Conservation (phyloP, 2,113 vertebrate genomes). For the Tretioscincus oriximinensis region DNA sequence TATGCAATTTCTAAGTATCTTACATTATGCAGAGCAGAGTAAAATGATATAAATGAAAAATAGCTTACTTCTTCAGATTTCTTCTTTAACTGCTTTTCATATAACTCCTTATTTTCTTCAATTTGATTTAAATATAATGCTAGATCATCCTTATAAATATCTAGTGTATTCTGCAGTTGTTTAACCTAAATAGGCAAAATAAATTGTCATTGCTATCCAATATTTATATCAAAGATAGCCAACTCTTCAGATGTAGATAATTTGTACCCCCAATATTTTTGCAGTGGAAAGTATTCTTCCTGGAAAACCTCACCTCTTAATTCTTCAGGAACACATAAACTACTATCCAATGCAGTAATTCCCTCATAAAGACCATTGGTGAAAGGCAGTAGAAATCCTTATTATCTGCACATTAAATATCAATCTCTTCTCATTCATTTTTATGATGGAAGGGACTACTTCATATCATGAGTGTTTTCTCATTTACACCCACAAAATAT, state of each 20-base stretch:
- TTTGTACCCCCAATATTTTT: not conserved
- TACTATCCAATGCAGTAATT: not conserved
- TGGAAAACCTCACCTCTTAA: not conserved
- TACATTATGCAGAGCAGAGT: no score
- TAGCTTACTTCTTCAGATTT: slow-evolving; percentile 82
- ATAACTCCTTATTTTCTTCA: slow-evolving; percentile 78
- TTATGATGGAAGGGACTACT: not conserved
- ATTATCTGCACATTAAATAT: not conserved
- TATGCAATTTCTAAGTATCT: no score
- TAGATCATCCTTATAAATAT: slow-evolving; percentile 82
- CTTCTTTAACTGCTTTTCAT: slow-evolving; percentile 79
- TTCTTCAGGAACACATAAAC: not conserved
- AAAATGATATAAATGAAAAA: slow-evolving; percentile 12
- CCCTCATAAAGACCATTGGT: not conserved
- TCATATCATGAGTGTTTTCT: not conserved
- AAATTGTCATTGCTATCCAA: not conserved
- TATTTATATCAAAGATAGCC: not conserved
- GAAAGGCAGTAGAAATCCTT: not conserved
- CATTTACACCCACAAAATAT: not conserved
- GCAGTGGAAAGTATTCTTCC: not conserved
- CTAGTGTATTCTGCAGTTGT: slow-evolving; percentile 81
- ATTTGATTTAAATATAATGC: slow-evolving; percentile 76
- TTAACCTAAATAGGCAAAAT: slow-evolving; percentile 71
- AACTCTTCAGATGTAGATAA: not conserved
- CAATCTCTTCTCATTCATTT: not conserved